Evolutionary conservation across 1,140 invertebrate species (phyloP), one percentile per base, ranked within the genome.

Genomic region (Drosophila pseudoananassae): DNA sequence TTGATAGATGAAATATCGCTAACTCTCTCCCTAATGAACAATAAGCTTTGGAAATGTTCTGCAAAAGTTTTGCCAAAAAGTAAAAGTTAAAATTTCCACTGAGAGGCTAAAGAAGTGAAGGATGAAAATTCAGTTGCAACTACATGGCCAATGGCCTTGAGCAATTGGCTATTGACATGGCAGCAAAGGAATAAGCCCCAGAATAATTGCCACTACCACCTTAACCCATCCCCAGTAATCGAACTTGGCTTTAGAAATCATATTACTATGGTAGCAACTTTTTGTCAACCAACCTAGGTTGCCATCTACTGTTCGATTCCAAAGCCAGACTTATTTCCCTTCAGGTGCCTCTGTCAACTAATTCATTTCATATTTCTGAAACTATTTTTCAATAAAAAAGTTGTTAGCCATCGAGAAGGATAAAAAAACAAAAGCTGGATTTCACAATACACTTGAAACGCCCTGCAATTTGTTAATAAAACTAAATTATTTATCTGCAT

Each of bases 311-410:
- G 14, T 6, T 17, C 14, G 6, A 17, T 43, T 17, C 40, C 40
- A 14, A 4, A 40, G 38, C 5, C n/a, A 12, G 33, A 36, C n/a
- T 40, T n/a, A n/a, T 17, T 4, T 29, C n/a, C n/a, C 27, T 17
- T 25, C 29, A 20, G 52, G 57, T 56, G 79, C 80, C 80, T 76
- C 61, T 43, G 61, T 6, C 65, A 57, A 79, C 77, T 85, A 85
- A 85, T 85, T 85, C 82, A 87, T 85, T 87, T 85, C 82, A 87
- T 87, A 85, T 85, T 85, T 85, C 36, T 78, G 82, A 74, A 87
- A 87, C 81, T 77, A 85, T 84, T 77, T 23, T 36, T 52, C 59
- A 53, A 27, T 54, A 40, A 60, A 80, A 87, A 57, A 46, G 78
- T 87, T 87, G 52, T 33, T 33, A 38, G 64, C 49, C 61, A 25